phyloP scores from a whole-genome alignment of 2,888 invertebrate genomes.

The Diploptera punctata region DNA sequence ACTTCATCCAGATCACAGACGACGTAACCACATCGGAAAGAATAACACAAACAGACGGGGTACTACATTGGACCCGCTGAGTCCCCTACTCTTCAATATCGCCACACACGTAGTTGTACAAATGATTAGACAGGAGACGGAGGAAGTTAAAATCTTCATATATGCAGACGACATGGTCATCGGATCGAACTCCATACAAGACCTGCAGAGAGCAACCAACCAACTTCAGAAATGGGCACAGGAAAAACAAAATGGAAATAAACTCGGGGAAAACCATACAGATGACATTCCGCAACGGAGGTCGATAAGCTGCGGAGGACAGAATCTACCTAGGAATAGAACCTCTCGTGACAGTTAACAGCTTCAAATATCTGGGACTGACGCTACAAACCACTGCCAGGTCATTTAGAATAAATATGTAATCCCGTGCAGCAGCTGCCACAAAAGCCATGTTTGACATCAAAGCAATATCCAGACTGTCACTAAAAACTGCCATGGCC shows the following conservation, averaged over 20 bases:
- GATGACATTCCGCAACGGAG: neutral
- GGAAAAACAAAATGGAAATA: neutral
- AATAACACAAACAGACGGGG: neutral
- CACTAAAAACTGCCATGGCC: too few relatives aligned
- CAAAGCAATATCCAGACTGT: too few relatives aligned
- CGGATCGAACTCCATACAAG: neutral
- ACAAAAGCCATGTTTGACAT: too few relatives aligned
- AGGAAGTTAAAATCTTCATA: neutral
- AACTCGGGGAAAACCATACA: neutral
- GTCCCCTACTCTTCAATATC: neutral
- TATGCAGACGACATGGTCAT: slow-evolving; percentile 6
- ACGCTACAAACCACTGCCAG: too few relatives aligned
- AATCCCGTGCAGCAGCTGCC: too few relatives aligned
- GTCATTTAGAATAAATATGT: too few relatives aligned
- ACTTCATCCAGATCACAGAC: neutral
- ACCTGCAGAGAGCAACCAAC: neutral
- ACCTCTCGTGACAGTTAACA: too few relatives aligned
- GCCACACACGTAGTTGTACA: neutral
- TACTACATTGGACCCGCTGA: neutral
- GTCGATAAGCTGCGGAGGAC: neutral
- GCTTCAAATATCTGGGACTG: too few relatives aligned
- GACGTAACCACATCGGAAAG: neutral
- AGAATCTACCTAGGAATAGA: too few relatives aligned
- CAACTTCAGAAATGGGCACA: too few relatives aligned
- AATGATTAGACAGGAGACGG: neutral